Percentiles rank a stretch among this genome's conserved stretches.
These are phyloP conservation scores for Saguinus imperator DNA, from an alignment of 2,113 vertebrate species.

Conservation along the genomic window DNA sequence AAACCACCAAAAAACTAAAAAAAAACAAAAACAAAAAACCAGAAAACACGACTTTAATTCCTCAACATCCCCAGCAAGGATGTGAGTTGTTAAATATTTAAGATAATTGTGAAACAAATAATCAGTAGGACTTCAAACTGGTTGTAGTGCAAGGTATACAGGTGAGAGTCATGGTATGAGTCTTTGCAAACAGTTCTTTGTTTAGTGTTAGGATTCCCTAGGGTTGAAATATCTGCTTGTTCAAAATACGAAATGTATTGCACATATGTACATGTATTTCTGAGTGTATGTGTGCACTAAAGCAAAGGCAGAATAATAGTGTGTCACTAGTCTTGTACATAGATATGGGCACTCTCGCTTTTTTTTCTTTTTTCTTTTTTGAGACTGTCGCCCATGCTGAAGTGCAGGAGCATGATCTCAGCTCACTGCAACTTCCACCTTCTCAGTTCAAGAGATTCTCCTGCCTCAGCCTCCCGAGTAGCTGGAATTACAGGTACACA, in stretches of 20 bases:
- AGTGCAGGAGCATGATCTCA: too few relatives aligned
- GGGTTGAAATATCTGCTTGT: not conserved
- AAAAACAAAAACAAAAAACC: not conserved
- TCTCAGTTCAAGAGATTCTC: too few relatives aligned
- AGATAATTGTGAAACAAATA: not conserved
- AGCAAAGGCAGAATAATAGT: not conserved
- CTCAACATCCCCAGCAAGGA: not conserved
- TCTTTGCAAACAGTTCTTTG: not conserved
- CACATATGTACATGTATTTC: not conserved
- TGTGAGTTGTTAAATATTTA: not conserved
- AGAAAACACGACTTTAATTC: not conserved
- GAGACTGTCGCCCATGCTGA: too few relatives aligned
- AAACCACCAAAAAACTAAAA: too few relatives aligned
- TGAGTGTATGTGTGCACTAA: not conserved
- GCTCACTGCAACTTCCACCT: too few relatives aligned
- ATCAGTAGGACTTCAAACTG: not conserved
- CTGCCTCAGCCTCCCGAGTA: too few relatives aligned
- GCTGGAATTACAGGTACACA: too few relatives aligned
- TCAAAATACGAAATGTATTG: not conserved
- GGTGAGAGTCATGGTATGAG: accelerated
- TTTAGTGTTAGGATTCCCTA: not conserved
- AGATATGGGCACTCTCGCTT: not conserved
- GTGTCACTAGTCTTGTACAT: not conserved
- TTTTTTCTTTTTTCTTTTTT: not conserved
- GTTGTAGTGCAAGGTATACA: too few relatives aligned